These are phyloP conservation scores for Hippopotamus amphibius DNA, from an alignment of 2,113 vertebrate species.

Conservation along the genomic window DNA sequence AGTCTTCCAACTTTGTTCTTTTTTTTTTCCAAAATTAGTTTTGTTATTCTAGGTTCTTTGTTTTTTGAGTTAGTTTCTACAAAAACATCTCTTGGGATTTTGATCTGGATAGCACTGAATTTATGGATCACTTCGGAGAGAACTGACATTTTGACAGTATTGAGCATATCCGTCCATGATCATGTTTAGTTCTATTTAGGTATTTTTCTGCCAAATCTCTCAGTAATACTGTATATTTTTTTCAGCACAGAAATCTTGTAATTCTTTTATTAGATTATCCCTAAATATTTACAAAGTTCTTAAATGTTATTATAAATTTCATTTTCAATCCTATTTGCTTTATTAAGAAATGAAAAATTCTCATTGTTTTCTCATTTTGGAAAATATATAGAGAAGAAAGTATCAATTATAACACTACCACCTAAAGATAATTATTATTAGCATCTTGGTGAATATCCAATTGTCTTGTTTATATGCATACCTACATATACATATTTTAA, in stretches of 20 bases:
- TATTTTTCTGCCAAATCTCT: not conserved
- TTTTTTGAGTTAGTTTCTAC: not conserved
- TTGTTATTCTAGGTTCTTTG: not conserved
- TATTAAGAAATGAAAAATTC: not conserved
- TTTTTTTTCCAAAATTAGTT: not conserved
- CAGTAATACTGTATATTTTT: not conserved
- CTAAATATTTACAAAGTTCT: not conserved
- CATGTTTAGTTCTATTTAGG: not conserved
- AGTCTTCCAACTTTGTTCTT: not conserved
- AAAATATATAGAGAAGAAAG: not conserved
- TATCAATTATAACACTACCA: not conserved
- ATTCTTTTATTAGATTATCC: slow-evolving; percentile 2
- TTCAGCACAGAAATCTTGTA: not conserved
- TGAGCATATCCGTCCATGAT: not conserved
- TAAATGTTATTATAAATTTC: not conserved
- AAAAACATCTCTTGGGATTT: not conserved
- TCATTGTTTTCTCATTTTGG: not conserved
- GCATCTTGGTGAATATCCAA: not conserved
- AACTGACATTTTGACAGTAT: not conserved
- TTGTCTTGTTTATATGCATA: not conserved
- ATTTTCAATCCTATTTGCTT: not conserved
- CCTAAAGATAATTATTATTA: slow-evolving; percentile 36
- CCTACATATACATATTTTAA: not conserved
- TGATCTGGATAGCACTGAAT: not conserved
- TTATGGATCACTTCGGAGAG: not conserved